Evolutionary conservation across 2,797 vertebrate species (phyloP), one percentile per base, ranked within the genome.

Genomic region (Hoplostethus atlanticus): DNA sequence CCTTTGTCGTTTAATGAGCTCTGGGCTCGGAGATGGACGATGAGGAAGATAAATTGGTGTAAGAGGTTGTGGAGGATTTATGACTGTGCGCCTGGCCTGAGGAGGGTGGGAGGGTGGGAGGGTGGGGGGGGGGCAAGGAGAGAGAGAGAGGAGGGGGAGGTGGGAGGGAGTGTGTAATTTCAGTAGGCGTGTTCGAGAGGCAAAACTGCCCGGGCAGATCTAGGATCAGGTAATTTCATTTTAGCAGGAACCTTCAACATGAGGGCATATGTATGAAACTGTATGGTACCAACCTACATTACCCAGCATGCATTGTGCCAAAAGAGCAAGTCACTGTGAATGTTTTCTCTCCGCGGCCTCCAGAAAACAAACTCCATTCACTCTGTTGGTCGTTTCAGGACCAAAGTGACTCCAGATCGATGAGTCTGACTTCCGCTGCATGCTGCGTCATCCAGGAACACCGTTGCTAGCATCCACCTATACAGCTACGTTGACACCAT

Each of bases 41-140:
- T 3, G 28, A 56, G 68, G 59, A 62, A 76, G 68, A 76, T 71
- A 48, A 85, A 85, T 73, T 74, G 77, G 69, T 68, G 60, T 57
- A 73, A 81, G 83, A 62, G 71, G 73, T 63, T 66, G 73, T 30
- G 17, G 53, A 84, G 82, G 84, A 88, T 92, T 91, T 89, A 91
- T 82, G 81, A 68, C 53, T 4, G 72, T 55, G 65, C 7, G 48
- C 53, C 75, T 76, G 79, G 64, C 64, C 70, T 67, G 55, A 42
- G 76, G 4, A 7, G 50, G 65, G 62, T 34, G 47, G 28, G 67
- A 17, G 38, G 52, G 30, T 9, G 48, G 48, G 28, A 28, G 42
- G 34, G 6, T 3, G 12, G 63, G 1, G 5, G 36, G 67, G 28
- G 38, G 54, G 34, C 6, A 6, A 34, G 34, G 51, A 53, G 31